Evolutionary conservation across 2,888 invertebrate species (phyloP).

Genomic region (Chouioia cunea): DNA sequence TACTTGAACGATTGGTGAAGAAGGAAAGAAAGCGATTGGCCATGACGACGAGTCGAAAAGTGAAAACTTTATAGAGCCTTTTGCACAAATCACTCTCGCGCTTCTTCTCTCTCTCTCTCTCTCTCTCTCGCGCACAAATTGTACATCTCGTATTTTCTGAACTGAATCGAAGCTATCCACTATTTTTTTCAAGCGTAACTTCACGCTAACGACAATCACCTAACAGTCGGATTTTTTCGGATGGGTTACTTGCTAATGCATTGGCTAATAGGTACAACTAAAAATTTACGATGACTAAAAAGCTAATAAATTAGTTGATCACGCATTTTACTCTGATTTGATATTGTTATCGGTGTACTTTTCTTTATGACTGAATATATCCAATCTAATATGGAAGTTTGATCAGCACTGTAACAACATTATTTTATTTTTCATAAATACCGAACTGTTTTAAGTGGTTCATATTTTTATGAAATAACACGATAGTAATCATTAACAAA

Average conservation of each 20-base stretch:
- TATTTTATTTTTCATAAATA: too few species aligned
- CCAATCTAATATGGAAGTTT: too few species aligned
- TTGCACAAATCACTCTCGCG: conserved; percentile 18
- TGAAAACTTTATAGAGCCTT: conserved; percentile 18
- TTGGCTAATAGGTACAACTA: background rate
- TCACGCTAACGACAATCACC: conserved; percentile 11
- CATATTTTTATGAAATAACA: too few species aligned
- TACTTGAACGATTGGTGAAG: background rate
- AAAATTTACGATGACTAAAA: background rate
- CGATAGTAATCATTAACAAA: too few species aligned
- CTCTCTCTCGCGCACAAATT: conserved; percentile 3
- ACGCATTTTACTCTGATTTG: too few species aligned
- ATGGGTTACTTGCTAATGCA: background rate
- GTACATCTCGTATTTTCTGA: conserved; percentile 14
- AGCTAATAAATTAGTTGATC: too few species aligned
- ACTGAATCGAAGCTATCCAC: background rate
- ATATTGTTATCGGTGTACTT: too few species aligned
- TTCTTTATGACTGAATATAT: too few species aligned
- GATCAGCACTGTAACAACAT: too few species aligned
- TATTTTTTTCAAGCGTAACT: conserved; percentile 5
- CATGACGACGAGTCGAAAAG: conserved; percentile 1
- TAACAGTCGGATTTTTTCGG: background rate
- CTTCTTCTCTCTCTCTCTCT: background rate
- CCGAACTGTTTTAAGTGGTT: too few species aligned
- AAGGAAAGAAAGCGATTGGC: background rate